Conservation (phyloP, 2,888 invertebrate genomes). For the Drosophila atripex region DNA sequence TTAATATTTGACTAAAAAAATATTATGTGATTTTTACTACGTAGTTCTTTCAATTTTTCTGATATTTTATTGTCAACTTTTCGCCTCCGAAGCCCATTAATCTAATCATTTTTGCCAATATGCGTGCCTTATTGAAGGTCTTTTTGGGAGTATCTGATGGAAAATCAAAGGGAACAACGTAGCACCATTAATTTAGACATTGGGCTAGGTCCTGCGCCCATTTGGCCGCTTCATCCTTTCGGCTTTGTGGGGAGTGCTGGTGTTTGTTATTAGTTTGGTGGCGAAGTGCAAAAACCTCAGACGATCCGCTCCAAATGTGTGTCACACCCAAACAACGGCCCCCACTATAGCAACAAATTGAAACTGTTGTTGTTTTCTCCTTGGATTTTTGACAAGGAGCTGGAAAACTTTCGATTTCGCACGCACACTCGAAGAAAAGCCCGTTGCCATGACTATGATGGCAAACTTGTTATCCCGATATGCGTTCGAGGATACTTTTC, state of each 20-base stretch:
- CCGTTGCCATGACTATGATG: slow-evolving; percentile 63
- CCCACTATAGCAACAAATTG: slow-evolving; percentile 40
- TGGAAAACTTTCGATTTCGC: slow-evolving; percentile 47
- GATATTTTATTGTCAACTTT: slow-evolving; percentile 30
- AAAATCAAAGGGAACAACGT: slow-evolving; percentile 42
- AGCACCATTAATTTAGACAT: slow-evolving; percentile 30
- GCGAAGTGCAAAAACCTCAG: slow-evolving; percentile 47
- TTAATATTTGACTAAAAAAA: not conserved
- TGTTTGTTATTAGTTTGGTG: slow-evolving; percentile 36
- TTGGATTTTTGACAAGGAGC: slow-evolving; percentile 12
- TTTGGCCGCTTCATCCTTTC: slow-evolving; percentile 4
- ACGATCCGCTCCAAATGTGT: slow-evolving; percentile 55
- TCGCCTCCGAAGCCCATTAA: slow-evolving; percentile 31
- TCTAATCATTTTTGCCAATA: slow-evolving; percentile 36
- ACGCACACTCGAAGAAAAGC: slow-evolving; percentile 54
- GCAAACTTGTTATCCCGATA: slow-evolving; percentile 69
- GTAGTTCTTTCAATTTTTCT: not conserved
- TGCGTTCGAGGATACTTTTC: slow-evolving; percentile 26
- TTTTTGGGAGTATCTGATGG: slow-evolving; percentile 24
- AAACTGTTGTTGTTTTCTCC: slow-evolving; percentile 5
- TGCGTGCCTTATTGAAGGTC: slow-evolving; percentile 56
- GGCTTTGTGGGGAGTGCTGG: slow-evolving; percentile 30
- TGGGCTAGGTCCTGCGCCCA: slow-evolving; percentile 51
- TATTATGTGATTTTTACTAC: slow-evolving; percentile 11
- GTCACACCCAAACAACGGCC: slow-evolving; percentile 66